Evolutionary conservation across 2,797 vertebrate species (phyloP).

Genomic region (Squalus acanthias): DNA sequence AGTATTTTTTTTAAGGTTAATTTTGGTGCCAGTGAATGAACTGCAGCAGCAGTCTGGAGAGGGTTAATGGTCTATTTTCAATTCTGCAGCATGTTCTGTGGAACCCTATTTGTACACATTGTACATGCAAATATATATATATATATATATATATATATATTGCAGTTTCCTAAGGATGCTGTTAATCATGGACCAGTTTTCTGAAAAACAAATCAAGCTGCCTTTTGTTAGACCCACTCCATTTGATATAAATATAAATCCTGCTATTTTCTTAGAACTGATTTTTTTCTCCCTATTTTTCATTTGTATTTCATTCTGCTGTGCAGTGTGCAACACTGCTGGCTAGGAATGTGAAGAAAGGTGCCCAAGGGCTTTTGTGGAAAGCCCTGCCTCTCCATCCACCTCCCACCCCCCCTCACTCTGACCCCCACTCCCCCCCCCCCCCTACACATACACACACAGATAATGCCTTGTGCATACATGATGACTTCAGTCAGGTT

Average conservation of each 20-base stretch:
- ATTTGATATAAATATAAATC: slow-evolving; percentile 22
- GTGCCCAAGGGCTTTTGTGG: slow-evolving; percentile 21
- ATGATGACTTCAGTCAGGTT: slow-evolving; percentile 73
- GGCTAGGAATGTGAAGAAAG: slow-evolving; percentile 30
- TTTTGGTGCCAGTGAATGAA: background rate
- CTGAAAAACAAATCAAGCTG: slow-evolving; percentile 15
- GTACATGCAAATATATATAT: background rate
- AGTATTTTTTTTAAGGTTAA: background rate
- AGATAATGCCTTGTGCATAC: slow-evolving; percentile 70
- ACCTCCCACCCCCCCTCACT: slow-evolving; percentile 36
- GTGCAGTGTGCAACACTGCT: background rate
- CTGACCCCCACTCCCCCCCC: slow-evolving; percentile 32
- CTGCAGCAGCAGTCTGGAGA: background rate
- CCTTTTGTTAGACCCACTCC: background rate
- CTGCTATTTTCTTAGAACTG: slow-evolving; percentile 22
- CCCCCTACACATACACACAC: slow-evolving; percentile 47
- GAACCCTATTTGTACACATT: slow-evolving; percentile 16
- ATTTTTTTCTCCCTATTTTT: background rate
- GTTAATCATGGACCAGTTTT: background rate
- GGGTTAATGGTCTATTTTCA: slow-evolving; percentile 29
- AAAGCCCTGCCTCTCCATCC: slow-evolving; percentile 41
- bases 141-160: background rate
- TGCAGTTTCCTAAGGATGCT: background rate
- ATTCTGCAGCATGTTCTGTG: background rate
- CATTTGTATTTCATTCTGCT: slow-evolving; percentile 21